Conservation (phyloP, 2,888 invertebrate genomes). For the Micropterix aruncella region DNA sequence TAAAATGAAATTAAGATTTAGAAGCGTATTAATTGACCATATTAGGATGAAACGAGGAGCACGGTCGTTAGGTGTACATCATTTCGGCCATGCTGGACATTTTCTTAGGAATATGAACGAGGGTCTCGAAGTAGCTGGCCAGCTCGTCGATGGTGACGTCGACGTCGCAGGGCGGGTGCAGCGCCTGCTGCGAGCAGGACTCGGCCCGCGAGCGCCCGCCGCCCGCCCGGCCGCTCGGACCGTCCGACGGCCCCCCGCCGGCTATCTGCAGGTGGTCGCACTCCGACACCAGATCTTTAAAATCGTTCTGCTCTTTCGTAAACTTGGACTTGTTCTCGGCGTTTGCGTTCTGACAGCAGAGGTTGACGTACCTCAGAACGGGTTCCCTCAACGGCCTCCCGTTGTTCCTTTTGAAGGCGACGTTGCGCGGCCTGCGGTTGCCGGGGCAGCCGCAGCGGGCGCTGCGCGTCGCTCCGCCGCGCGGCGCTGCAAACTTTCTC, state of each 20-base stretch:
- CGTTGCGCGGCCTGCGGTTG: too few species aligned
- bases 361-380: slow-evolving; percentile 34
- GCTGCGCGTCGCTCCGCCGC: too few species aligned
- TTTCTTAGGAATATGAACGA: slow-evolving; percentile 93
- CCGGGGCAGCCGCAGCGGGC: too few species aligned
- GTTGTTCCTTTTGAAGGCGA: slow-evolving; percentile 23
- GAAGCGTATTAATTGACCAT: too few species aligned
- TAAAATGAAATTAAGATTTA: too few species aligned
- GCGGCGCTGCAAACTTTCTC: background rate
- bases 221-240: slow-evolving; percentile 11
- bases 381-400: slow-evolving; percentile 41
- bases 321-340: slow-evolving; percentile 1
- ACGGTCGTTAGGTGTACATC: slow-evolving; percentile 97
- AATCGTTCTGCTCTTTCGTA: background rate
- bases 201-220: slow-evolving; percentile 18
- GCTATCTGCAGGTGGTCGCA: background rate
- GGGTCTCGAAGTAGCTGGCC: slow-evolving; percentile 89
- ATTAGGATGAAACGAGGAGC: too few species aligned
- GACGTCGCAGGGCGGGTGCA: slow-evolving; percentile 62
- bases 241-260: slow-evolving; percentile 15
- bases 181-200: slow-evolving; percentile 69
- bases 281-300: too few species aligned
- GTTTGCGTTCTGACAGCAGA: slow-evolving; percentile 7
- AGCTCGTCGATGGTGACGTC: slow-evolving; percentile 89
- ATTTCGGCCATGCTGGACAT: slow-evolving; percentile 97